Evolutionary conservation across 2,888 invertebrate species (phyloP), one percentile per base, ranked within the genome.

Genomic region (Cerceris ruficornis): DNA sequence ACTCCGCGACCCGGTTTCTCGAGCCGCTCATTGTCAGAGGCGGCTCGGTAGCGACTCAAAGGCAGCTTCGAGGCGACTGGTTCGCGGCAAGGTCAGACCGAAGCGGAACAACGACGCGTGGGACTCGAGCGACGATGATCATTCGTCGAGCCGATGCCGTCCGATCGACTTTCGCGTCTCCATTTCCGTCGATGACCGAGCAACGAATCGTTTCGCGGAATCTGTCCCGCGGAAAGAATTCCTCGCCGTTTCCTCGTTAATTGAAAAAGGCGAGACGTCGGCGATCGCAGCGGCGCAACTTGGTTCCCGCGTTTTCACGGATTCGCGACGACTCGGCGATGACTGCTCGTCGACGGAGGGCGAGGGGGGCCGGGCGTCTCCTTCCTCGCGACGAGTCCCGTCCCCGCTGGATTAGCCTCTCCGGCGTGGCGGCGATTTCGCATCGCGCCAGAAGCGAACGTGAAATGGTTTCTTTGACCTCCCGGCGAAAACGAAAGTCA

Each of bases 401-500:
- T 28, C 28, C n/a, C n/a, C n/a, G n/a, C n/a, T n/a, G n/a, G n/a
- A n/a, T n/a, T 4, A 4, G 28, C 28, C 28, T 2, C 28, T 28
- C 55, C 55, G 66, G 17, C 28, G 28, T 42, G 11, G 8, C 28
- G 43, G 41, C 57, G 28, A n/a, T 14, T 43, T 9, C 11, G 9
- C 43, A 9, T 28, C 64, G 39, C 17, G 13, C 57, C 49, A 57
- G 54, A 50, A 43, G 62, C 42, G 74, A 8, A 49, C 69, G 79
- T 70, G 60, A 64, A 68, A 80, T 77, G 80, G 83, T 83, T 85
- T 83, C 79, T 79, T 87, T 82, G 82, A 85, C 83, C 80, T 85
- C 84, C 65, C 66, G 74, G 79, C 41, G 86, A 88, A 87, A 89
- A 86, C 80, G 86, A 88, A 88, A 89, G 87, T 86, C 86, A 82